Evolutionary conservation across 2,113 vertebrate genomes (phyloP), one percentile per base, ranked within the genome.

Genomic region (Chitala chitala): DNA sequence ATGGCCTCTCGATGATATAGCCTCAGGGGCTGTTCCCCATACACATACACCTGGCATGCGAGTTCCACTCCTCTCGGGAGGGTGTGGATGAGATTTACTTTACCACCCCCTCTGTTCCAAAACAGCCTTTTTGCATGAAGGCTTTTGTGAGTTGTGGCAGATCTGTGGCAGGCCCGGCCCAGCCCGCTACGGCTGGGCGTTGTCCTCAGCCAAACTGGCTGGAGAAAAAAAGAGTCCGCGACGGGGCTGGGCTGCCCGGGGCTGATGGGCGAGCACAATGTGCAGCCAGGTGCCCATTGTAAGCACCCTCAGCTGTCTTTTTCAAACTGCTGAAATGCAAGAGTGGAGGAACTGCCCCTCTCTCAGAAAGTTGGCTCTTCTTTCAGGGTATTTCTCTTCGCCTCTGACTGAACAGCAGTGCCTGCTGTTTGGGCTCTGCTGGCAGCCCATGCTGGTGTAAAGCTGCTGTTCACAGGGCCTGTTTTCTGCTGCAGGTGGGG

Each of bases 401-500:
- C 51, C 71, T 44, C 56, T 59, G 55, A 31, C 26, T 70, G 77
- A 74, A 68, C 69, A 80, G 81, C 78, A 78, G 79, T 72, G 76
- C 79, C 75, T 77, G 80, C 73, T 75, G 72, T 64, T 78, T 75
- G 72, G 70, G 78, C 50, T 71, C 73, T 70, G 75, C 75, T 56
- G 78, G 76, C 61, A 71, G 79, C 56, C 63, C 68, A 68, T 53
- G 69, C 50, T 68, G 75, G 79, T 79, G 79, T 82, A 82, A 77
- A 59, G 74, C 63, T 79, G 73, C n/a, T n/a, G n/a, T n/a, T n/a
- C n/a, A n/a, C n/a, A n/a, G n/a, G n/a, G n/a, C n/a, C n/a, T n/a
- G n/a, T n/a, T n/a, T n/a, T n/a, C n/a, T n/a, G n/a, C 82, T 79
- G 82, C 82, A 82, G 82, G 82, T 84, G 80, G 82, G 77, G 78